Percentiles rank a stretch among this genome's conserved stretches.
These are phyloP conservation scores for Apostichopus parvimensis DNA, from an alignment of 35 echinoderm and acorn worm genomes.

Conservation along the genomic window DNA sequence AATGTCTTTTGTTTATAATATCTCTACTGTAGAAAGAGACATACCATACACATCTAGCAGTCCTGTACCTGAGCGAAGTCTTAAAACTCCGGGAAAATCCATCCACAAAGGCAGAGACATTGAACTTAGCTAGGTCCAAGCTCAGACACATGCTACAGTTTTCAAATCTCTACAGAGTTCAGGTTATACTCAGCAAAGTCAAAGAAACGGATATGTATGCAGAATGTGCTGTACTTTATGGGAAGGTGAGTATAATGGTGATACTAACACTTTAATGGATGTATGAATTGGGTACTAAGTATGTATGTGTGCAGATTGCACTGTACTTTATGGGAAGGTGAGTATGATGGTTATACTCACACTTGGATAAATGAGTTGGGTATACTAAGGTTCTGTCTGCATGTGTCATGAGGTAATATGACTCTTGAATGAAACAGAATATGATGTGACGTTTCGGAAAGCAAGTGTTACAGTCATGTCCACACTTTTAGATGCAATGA, in stretches of 20 bases:
- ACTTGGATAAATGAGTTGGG: background rate
- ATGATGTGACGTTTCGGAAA: too few relatives aligned
- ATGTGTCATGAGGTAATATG: too few relatives aligned
- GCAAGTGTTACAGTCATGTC: too few relatives aligned
- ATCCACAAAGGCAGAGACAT: background rate
- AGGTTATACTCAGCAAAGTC: conserved; percentile 93
- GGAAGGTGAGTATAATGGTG: conserved; percentile 67
- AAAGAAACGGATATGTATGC: conserved; percentile 99
- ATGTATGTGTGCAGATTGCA: conserved; percentile 77
- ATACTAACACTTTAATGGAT: too few relatives aligned
- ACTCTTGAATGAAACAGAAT: too few relatives aligned
- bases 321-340: conserved; percentile 43
- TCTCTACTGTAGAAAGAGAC: conserved; percentile 83
- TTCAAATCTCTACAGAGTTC: conserved; percentile 86
- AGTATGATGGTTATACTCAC: too few relatives aligned
- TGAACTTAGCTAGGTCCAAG: conserved; percentile 91
- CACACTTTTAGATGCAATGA: too few relatives aligned
- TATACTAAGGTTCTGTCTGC: background rate
- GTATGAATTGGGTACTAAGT: background rate
- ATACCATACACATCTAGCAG: conserved; percentile 98
- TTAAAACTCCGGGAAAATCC: conserved; percentile 63
- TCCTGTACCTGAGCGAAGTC: conserved; percentile 87
- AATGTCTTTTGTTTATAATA: background rate
- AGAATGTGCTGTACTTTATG: conserved; percentile 96
- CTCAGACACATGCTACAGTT: conserved; percentile 91